Conservation (phyloP, 64 coral and sea anemone genomes). For the Hydrozoanthus tunicans region DNA sequence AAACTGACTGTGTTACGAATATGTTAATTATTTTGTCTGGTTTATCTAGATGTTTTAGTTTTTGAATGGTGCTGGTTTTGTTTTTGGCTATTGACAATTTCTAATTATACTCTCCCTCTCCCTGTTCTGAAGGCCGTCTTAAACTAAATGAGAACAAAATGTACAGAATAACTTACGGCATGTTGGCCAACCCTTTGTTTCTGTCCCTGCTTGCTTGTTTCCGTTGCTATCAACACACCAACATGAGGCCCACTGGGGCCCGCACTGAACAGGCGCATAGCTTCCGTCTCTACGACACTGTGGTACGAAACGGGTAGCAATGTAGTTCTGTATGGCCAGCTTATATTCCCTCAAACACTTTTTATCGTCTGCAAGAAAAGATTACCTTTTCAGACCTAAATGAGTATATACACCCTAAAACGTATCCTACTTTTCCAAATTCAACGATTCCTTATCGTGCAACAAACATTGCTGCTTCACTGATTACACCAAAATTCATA, state of each 20-base stretch:
- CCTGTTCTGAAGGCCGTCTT: background rate
- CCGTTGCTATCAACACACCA: slow-evolving; percentile 46
- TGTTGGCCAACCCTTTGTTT: slow-evolving; percentile 44
- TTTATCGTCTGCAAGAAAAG: slow-evolving; percentile 26
- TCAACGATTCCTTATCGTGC: too few relatives aligned
- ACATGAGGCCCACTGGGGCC: slow-evolving; percentile 19
- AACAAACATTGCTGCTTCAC: too few relatives aligned
- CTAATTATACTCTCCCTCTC: too few relatives aligned
- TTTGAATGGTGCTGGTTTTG: too few relatives aligned
- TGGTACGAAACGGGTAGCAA: slow-evolving; percentile 28
- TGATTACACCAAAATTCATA: too few relatives aligned
- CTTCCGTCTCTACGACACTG: slow-evolving; percentile 46
- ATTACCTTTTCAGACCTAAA: background rate
- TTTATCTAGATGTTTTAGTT: background rate
- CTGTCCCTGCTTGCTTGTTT: slow-evolving; percentile 1
- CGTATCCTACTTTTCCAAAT: too few relatives aligned
- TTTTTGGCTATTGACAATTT: too few relatives aligned
- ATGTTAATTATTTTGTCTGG: too few relatives aligned
- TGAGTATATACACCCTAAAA: background rate
- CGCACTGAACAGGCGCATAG: slow-evolving; percentile 39
- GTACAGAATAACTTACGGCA: slow-evolving; percentile 8
- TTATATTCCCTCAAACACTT: slow-evolving; percentile 32
- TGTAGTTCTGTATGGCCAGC: slow-evolving; percentile 41
- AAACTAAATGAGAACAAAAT: background rate
- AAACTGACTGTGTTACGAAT: too few relatives aligned